A percentile compares a stretch with the other conserved stretches of the same genome.
Conservation (phyloP, 2,888 invertebrate species). For the Drosophila flavopinicola region DNA sequence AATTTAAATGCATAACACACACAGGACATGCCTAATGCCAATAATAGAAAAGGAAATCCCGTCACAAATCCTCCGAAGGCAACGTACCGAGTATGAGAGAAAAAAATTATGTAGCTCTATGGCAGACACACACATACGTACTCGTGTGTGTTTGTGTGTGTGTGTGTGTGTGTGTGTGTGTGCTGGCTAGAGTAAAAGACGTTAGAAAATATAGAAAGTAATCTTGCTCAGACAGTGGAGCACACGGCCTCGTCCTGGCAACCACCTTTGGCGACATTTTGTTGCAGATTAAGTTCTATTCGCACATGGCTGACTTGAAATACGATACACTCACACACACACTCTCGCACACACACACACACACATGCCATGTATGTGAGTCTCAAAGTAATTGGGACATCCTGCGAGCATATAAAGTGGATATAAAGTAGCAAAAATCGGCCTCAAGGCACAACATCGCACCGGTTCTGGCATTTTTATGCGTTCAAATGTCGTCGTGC, state of each 20-base stretch:
- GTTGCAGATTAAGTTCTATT: constrained; percentile 84
- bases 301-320: constrained; percentile 84
- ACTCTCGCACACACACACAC: constrained; percentile 18
- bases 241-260: constrained; percentile 52
- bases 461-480: constrained; percentile 77
- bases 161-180: constrained; percentile 24
- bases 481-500: constrained; percentile 75
- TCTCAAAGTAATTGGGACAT: constrained; percentile 83
- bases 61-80: constrained; percentile 83
- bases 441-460: constrained; percentile 72
- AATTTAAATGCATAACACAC: constrained; percentile 85
- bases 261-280: constrained; percentile 83
- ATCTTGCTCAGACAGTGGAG: constrained; percentile 62
- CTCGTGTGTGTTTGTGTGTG: constrained; percentile 28
- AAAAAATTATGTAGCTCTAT: constrained; percentile 74
- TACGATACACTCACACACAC: constrained; percentile 72
- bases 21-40: constrained; percentile 85
- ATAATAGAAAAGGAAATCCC: constrained; percentile 85
- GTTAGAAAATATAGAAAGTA: constrained; percentile 81
- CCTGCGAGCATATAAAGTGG: constrained; percentile 83
- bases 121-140: constrained; percentile 32
- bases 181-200: constrained; percentile 53
- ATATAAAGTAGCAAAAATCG: constrained; percentile 76
- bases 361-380: constrained; percentile 33
- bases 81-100: constrained; percentile 60